Evolutionary conservation across 2,797 vertebrate genomes (phyloP), one percentile per base, ranked within the genome.

Genomic region (Anabacerthia variegaticeps): DNA sequence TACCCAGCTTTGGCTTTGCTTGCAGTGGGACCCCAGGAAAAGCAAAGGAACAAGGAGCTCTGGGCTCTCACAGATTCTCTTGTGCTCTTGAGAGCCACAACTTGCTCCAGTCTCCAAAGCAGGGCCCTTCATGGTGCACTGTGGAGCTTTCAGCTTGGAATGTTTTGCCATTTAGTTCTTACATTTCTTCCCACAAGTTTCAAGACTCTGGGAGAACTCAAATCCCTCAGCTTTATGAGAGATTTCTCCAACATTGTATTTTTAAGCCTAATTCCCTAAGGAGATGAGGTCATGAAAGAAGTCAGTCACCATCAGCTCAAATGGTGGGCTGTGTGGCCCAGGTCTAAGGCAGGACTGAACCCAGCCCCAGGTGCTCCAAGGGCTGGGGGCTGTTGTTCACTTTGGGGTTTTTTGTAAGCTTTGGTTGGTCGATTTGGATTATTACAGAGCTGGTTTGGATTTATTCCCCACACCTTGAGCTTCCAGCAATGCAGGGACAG

Each of bases 351-450:
- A 23, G 2, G 5, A 52, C 26, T 8, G 18, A 56, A 65, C 3
- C 12, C 11, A 36, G 4, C 18, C 10, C 1, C n/a, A 14, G 18
- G n/a, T 24, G 22, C 13, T 26, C 1, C 0, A 54, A 9, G 6
- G 16, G 9, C 2, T 6, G 3, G 55, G 12, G 48, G 28, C 2
- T 19, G 5, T 3, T 37, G 26, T 2, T 63, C 48, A 37, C 0
- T n/a, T 23, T 24, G 46, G 37, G 14, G 2, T 0, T 10, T 46
- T 73, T 66, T 9, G 3, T 6, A 65, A 58, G 41, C 2, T 5
- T 58, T 32, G 9, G 4, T 79, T 41, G 49, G 1, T 74, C 49
- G 26, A 6, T 75, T 59, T 21, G 16, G 7, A 23, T 72, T 79
- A 65, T 69, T 66, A 56, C 21, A 78, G 16, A 77, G 36, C 4